Conservation (phyloP, 2,888 invertebrate genomes). For the Muschampia plurimacula region DNA sequence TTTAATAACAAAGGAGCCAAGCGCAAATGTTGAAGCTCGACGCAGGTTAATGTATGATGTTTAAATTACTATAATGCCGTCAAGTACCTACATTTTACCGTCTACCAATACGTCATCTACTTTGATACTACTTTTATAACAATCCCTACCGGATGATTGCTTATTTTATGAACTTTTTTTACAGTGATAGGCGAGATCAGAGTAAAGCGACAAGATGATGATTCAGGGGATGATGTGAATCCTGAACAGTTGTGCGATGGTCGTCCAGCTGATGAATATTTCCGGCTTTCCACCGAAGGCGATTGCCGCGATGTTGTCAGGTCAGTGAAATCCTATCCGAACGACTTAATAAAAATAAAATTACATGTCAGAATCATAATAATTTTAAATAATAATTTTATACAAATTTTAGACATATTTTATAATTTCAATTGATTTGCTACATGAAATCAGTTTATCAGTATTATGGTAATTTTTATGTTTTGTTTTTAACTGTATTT, state of each 20-base stretch:
- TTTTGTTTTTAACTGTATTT: conserved; percentile 12
- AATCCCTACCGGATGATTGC: background rate
- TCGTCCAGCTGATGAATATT: conserved; percentile 96
- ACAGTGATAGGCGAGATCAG: conserved; percentile 79
- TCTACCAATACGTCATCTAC: too few species aligned
- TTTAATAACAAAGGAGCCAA: background rate
- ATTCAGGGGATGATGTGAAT: conserved; percentile 86
- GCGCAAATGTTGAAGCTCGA: background rate
- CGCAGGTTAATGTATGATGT: too few species aligned
- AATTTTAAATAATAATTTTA: too few species aligned
- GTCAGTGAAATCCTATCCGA: conserved; percentile 78
- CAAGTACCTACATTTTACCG: too few species aligned
- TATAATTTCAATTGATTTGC: background rate
- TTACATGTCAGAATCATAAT: too few species aligned
- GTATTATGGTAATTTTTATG: background rate
- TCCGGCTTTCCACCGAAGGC: conserved; percentile 92
- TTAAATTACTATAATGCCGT: too few species aligned
- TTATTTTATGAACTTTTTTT: conserved; percentile 40
- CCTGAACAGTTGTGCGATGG: conserved; percentile 95
- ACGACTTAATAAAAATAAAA: background rate
- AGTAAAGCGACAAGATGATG: conserved; percentile 89
- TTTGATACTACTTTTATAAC: background rate
- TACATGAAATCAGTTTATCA: too few species aligned
- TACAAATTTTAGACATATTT: too few species aligned
- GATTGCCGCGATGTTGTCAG: conserved; percentile 98